Conservation (phyloP, 2,888 invertebrate species). For the Polymixis flavicincta region DNA sequence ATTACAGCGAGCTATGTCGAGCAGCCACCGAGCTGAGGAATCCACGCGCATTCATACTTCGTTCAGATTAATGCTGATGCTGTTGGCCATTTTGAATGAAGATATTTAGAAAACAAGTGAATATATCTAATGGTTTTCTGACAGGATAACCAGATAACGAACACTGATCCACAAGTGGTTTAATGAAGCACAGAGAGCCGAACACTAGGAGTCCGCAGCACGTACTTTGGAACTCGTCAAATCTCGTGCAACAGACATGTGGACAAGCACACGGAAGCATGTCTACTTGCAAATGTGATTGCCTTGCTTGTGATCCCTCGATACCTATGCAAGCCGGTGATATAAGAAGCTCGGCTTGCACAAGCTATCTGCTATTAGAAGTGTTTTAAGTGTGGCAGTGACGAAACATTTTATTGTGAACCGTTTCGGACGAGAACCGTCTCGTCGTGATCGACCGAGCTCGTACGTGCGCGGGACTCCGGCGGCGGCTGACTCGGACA, state of each 20-base stretch:
- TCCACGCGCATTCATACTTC: slow-evolving; percentile 35
- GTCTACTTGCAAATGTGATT: not conserved
- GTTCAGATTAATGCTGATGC: slow-evolving; percentile 26
- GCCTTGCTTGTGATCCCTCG: too few relatives aligned
- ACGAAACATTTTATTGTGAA: slow-evolving; percentile 10
- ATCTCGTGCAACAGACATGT: not conserved
- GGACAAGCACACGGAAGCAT: not conserved
- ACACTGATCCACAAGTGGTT: not conserved
- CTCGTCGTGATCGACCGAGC: slow-evolving; percentile 21
- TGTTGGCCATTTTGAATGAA: slow-evolving; percentile 22
- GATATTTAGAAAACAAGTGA: slow-evolving; percentile 22
- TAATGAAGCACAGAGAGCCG: not conserved
- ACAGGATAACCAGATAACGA: not conserved
- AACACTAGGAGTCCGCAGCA: too few relatives aligned
- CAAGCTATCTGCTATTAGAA: slow-evolving; percentile 5
- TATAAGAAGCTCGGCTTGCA: not conserved
- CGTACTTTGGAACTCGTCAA: not conserved
- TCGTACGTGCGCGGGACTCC: slow-evolving; percentile 10
- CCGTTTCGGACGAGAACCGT: not conserved
- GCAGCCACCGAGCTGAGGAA: slow-evolving; percentile 23
- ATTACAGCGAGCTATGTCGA: slow-evolving; percentile 60
- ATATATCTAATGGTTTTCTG: not conserved
- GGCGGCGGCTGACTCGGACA: not conserved
- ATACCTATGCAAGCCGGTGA: not conserved
- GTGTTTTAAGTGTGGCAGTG: slow-evolving; percentile 5